phyloP scores from a whole-genome alignment of 2,113 vertebrate genomes.

The Micromys minutus region DNA sequence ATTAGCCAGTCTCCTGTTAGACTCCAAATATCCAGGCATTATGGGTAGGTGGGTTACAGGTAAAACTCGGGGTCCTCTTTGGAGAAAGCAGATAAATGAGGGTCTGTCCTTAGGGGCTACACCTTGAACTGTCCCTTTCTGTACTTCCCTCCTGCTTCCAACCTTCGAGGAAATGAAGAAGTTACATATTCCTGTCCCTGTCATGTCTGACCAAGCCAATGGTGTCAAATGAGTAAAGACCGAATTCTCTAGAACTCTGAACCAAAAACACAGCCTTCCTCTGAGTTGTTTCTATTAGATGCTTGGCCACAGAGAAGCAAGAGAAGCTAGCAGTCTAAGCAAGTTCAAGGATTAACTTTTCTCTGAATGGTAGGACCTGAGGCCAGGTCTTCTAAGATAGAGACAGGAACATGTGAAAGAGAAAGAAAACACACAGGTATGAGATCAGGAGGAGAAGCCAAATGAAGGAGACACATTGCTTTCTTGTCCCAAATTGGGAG shows the following conservation, averaged over 20 bases:
- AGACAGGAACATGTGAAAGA: not conserved
- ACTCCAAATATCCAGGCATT: too few relatives aligned
- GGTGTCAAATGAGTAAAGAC: not conserved
- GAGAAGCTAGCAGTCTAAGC: not conserved
- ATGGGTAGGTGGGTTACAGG: not conserved
- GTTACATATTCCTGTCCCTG: not conserved
- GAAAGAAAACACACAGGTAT: rapidly evolving
- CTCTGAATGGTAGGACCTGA: not conserved
- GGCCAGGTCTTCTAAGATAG: not conserved
- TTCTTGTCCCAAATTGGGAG: too few relatives aligned
- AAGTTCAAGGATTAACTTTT: not conserved
- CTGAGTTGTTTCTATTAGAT: not conserved
- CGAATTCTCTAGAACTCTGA: not conserved
- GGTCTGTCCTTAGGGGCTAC: too few relatives aligned
- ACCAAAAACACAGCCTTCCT: not conserved
- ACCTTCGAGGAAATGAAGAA: not conserved
- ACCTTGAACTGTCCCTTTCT: not conserved
- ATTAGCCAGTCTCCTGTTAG: not conserved
- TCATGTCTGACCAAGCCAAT: not conserved
- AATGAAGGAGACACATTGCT: rapidly evolving
- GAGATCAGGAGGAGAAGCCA: not conserved
- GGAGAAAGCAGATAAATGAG: not conserved
- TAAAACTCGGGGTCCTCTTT: not conserved
- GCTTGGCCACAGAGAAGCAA: not conserved
- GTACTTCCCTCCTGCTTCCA: not conserved